Evolutionary conservation across 2,113 vertebrate genomes (phyloP).

Genomic region (Zosterops japonicus): DNA sequence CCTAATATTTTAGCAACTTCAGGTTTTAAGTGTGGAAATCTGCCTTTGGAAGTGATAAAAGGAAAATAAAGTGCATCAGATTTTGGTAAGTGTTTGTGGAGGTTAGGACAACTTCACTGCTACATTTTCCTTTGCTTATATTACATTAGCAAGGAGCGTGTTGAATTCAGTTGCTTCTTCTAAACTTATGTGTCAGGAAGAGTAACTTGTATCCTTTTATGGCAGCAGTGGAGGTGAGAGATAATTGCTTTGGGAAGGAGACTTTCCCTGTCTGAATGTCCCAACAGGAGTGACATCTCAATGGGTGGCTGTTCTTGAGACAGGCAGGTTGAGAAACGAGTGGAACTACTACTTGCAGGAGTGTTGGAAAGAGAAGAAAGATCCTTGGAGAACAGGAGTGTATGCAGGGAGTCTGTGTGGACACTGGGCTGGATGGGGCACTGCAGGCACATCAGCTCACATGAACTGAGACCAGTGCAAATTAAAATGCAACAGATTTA

Average conservation of each 20-base stretch:
- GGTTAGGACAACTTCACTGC: neutral
- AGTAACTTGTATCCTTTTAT: neutral
- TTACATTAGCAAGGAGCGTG: neutral
- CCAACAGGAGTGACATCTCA: accelerated
- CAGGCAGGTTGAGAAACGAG: neutral
- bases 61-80: neutral
- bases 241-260: neutral
- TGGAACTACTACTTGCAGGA: neutral
- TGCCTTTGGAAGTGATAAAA: neutral
- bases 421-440: neutral
- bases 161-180: neutral
- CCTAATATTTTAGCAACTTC: neutral
- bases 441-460: neutral
- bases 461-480: neutral
- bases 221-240: neutral
- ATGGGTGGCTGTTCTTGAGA: neutral
- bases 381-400: neutral
- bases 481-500: neutral
- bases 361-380: neutral
- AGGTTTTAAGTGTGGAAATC: neutral
- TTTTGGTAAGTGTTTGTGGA: neutral
- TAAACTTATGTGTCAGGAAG: neutral
- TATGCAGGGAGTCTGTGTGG: neutral
- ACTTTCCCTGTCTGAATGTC: neutral
- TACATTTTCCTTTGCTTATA: neutral